Evolutionary conservation across 2,888 invertebrate genomes (phyloP), one percentile per base, ranked within the genome.

Genomic region (Pseudanteris insignis): DNA sequence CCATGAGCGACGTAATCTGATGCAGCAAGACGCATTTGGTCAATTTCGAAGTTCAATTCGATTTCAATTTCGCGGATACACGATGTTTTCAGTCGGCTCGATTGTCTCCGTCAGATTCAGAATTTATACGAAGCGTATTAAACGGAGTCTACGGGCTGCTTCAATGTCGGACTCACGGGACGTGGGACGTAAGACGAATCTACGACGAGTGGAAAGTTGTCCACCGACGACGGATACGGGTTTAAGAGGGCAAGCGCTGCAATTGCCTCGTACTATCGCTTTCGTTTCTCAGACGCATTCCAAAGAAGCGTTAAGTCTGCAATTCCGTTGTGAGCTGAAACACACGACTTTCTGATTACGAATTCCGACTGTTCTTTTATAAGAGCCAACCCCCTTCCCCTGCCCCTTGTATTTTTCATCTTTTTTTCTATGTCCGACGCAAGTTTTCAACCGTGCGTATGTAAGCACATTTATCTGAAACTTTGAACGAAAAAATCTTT

Each of bases 341-440:
- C 44, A 54, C 50, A 30, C 48, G 61, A 44, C 38, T 61, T 61
- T 50, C 34, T 61, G 48, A 44, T 61, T 54, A 54, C 48, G 33
- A 48, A 54, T 54, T 54, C 61, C 44, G 24, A 53, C 40, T 60
- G 48, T n/a, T n/a, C n/a, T n/a, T n/a, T n/a, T n/a, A n/a, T n/a
- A n/a, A n/a, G n/a, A n/a, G n/a, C n/a, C n/a, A n/a, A n/a, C n/a
- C n/a, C n/a, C n/a, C n/a, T n/a, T n/a, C n/a, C n/a, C n/a, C n/a
- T n/a, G n/a, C n/a, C n/a, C n/a, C n/a, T n/a, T n/a, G n/a, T n/a
- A n/a, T n/a, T n/a, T n/a, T n/a, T n/a, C n/a, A n/a, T n/a, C n/a
- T n/a, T n/a, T n/a, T n/a, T n/a, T n/a, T n/a, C n/a, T n/a, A n/a
- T n/a, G n/a, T n/a, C n/a, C n/a, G n/a, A n/a, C n/a, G n/a, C n/a